Percentiles rank a stretch among this genome's conserved stretches.
Evolutionary conservation across 2,797 vertebrate genomes (phyloP).

Genomic region (Nannoperca australis): DNA sequence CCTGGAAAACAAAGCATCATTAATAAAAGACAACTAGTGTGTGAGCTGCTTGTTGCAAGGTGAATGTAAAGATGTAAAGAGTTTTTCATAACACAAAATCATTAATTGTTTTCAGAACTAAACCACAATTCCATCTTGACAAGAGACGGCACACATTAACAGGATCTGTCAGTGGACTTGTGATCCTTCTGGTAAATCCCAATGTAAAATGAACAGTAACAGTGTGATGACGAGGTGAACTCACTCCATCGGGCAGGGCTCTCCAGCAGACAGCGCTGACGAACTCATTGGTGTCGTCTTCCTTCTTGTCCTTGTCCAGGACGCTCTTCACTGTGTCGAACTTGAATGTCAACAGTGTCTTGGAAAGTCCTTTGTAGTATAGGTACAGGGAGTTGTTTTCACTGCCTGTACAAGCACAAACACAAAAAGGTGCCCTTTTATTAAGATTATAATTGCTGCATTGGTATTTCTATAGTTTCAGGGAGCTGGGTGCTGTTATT

Average conservation of each 20-base stretch:
- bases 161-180: no score
- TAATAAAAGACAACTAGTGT: background rate
- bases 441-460: background rate
- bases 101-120: background rate
- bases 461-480: background rate
- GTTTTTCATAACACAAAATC: background rate
- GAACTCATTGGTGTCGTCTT: conserved; percentile 99
- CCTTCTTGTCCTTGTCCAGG: conserved; percentile 98
- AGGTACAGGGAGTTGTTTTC: conserved; percentile 99
- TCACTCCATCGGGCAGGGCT: conserved; percentile 96
- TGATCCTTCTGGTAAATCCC: background rate
- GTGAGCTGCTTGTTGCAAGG: background rate
- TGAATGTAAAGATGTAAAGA: background rate
- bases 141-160: no score
- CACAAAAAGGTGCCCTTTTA: background rate
- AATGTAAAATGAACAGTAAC: background rate
- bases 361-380: conserved; percentile 99
- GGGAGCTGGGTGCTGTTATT: background rate
- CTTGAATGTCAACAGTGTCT: conserved; percentile 98
- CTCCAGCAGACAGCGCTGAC: conserved; percentile 99
- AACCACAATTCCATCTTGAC: background rate
- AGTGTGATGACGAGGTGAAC: conserved; percentile 38
- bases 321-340: conserved; percentile 99
- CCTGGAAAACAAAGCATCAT: conserved; percentile 82
- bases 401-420: conserved; percentile 86